These are phyloP conservation scores for Ahaetulla prasina DNA, from an alignment of 2,113 vertebrate genomes.

Conservation along the genomic window DNA sequence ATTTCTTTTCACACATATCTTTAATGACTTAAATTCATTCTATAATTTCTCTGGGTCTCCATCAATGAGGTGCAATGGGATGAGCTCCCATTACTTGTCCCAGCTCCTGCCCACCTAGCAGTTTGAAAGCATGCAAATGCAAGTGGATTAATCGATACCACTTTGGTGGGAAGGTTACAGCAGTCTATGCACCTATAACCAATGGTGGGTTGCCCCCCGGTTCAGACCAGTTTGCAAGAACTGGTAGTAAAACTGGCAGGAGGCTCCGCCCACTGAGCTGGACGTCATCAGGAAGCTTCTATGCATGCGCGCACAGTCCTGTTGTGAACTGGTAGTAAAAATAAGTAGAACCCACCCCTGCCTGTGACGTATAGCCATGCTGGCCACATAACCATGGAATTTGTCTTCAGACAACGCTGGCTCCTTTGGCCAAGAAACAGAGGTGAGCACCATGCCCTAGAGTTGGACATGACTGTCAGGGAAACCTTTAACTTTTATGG, in stretches of 20 bases:
- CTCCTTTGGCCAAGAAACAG: not conserved
- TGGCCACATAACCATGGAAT: not conserved
- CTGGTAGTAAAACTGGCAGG: no score
- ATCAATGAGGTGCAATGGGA: not conserved
- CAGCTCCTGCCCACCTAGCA: not conserved
- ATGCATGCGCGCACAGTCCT: no score
- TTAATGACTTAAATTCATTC: not conserved
- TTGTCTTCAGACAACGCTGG: not conserved
- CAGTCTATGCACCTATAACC: not conserved
- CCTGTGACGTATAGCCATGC: not conserved
- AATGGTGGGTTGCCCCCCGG: no score
- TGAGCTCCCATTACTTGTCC: not conserved
- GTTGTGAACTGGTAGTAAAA: no score
- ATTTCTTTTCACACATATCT: not conserved
- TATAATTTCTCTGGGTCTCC: not conserved
- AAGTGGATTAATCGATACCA: not conserved
- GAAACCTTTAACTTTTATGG: not conserved
- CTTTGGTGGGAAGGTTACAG: not conserved
- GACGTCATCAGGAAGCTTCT: no score
- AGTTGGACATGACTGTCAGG: not conserved
- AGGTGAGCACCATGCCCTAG: not conserved
- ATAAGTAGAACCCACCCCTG: no score
- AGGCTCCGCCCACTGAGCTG: no score
- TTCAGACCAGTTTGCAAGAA: no score
- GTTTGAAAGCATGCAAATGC: not conserved